These are phyloP conservation scores for Prunella strophiata DNA, from an alignment of 2,797 vertebrate genomes.

Conservation along the genomic window DNA sequence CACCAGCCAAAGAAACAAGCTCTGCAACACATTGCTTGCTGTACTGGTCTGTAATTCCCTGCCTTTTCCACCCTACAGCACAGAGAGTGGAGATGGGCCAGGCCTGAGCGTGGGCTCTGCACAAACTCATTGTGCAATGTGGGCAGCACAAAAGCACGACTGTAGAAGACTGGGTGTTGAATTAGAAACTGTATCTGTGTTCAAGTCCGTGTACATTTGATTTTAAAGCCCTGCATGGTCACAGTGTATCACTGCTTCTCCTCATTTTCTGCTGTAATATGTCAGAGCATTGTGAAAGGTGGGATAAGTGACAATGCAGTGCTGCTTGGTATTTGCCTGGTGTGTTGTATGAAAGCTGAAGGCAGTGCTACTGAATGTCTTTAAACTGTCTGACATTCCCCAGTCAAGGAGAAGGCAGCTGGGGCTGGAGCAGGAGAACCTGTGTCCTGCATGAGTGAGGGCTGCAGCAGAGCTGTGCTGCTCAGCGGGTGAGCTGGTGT, in stretches of 20 bases:
- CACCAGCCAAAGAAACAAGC: not conserved
- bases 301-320: rapidly evolving
- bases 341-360: not conserved
- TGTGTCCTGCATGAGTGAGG: not conserved
- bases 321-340: rapidly evolving
- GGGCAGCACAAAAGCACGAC: not conserved
- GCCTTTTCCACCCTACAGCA: not conserved
- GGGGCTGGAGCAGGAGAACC: not conserved
- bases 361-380: not conserved
- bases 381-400: not conserved
- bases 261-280: not conserved
- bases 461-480: not conserved
- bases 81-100: not conserved
- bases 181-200: not conserved
- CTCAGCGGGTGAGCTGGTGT: not conserved
- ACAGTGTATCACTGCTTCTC: not conserved
- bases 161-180: not conserved
- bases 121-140: not conserved
- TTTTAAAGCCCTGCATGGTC: not conserved
- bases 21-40: not conserved
- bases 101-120: not conserved
- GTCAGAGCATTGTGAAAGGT: not conserved
- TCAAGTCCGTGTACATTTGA: not conserved
- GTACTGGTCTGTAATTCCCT: not conserved
- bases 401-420: not conserved